These are phyloP conservation scores for Potamilus streckersoni DNA, from an alignment of 1,140 invertebrate species.

Conservation along the genomic window DNA sequence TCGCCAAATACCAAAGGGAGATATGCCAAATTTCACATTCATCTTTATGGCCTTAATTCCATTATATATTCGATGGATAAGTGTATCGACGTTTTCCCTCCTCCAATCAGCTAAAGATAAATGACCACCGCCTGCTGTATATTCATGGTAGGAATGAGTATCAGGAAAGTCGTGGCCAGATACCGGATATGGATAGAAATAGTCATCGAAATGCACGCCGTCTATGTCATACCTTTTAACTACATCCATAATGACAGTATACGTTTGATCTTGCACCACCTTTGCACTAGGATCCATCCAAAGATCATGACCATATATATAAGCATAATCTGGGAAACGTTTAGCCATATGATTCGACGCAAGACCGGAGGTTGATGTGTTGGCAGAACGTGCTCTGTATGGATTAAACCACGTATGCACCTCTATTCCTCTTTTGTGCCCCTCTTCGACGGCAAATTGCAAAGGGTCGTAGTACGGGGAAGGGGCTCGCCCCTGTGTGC, in stretches of 20 bases:
- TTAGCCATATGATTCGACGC: conserved; percentile 57
- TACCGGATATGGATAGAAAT: conserved; percentile 65
- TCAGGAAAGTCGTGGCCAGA: conserved; percentile 53
- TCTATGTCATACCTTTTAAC: conserved; percentile 60
- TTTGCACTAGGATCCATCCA: conserved; percentile 62
- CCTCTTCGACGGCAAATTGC: conserved; percentile 44
- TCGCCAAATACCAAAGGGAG: conserved; percentile 64
- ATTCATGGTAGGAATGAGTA: conserved; percentile 46
- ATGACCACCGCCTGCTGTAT: conserved; percentile 46
- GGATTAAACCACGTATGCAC: conserved; percentile 66
- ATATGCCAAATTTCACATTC: conserved; percentile 58
- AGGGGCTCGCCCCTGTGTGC: conserved; percentile 54
- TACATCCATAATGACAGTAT: conserved; percentile 53
- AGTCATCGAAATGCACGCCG: conserved; percentile 64
- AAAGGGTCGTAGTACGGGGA: conserved; percentile 60
- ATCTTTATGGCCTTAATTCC: conserved; percentile 44
- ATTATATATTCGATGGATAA: conserved; percentile 46
- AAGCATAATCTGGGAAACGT: conserved; percentile 46
- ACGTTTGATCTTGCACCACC: conserved; percentile 42
- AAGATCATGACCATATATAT: conserved; percentile 52
- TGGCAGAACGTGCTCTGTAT: conserved; percentile 48
- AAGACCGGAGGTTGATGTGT: conserved; percentile 36
- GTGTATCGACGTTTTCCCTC: conserved; percentile 53
- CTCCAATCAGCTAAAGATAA: conserved; percentile 56
- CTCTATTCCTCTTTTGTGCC: conserved; percentile 54